Base-by-base conservation (phyloP, 2,888 invertebrate genomes). In the Anoncus sp. region DNA sequence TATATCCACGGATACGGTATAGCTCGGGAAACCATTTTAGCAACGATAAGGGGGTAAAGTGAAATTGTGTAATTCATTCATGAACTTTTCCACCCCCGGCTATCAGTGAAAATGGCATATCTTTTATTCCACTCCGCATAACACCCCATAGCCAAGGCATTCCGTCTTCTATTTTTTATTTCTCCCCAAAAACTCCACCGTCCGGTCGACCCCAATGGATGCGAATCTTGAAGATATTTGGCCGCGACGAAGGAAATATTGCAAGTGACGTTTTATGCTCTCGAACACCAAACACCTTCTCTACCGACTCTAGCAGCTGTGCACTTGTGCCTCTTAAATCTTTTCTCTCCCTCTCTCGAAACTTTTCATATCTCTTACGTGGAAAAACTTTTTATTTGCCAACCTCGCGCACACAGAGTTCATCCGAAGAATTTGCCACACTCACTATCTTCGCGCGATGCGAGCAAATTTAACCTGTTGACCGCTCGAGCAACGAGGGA, bases 391-490 rank as follows among this genome's bases (percentile, higher is more conserved):
- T 66, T 77, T 74, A 63, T 74, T 77, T 74, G 74, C 70, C 27
- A 66, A 43, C 27, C 53, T 51, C 35, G 51, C 6, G 57, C 27
- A 27, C 35, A 40, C 45, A 31, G 73, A 63, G 55, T 70, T 66
- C 74, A 69, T 49, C 45, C 69, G 70, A 77, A 70, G 74, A 74
- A 74, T 77, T 77, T 59, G 74, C 73, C 55, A 69, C 77, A 59
- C 43, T 53, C 35, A 43, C 62, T 43, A 18, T 60, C 59, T 67
- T 14, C 43, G 51, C 43, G 51, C 24, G 60, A 66, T 20, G 63
- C 73, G 69, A 77, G 77, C 69, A 77, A 77, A 77, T 77, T 77
- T 77, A 77, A 77, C 77, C 77, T 77, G 77, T 77, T 77, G 77
- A 70, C 77, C 70, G 43, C 10, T 20, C 16, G 16, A 18, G 18